A percentile compares a stretch with the other conserved stretches of the same genome.
phyloP scores from a whole-genome alignment of 2,888 invertebrate genomes.

The Drosophila atripex region DNA sequence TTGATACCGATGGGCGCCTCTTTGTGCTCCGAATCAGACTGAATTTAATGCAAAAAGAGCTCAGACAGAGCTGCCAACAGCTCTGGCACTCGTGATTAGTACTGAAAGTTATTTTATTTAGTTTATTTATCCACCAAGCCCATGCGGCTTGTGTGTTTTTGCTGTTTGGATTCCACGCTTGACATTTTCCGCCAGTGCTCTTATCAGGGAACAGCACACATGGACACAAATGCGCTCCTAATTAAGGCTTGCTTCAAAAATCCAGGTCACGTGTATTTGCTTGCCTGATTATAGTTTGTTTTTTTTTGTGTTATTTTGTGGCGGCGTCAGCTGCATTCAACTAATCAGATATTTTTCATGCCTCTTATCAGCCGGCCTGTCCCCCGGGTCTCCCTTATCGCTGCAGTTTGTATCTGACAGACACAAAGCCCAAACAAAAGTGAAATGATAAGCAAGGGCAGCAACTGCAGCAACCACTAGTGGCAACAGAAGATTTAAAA shows the following conservation, averaged over 20 bases:
- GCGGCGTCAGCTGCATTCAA: conserved; percentile 23
- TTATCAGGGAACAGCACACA: conserved; percentile 49
- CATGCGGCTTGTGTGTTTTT: conserved; percentile 3
- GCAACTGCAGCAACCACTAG: conserved; percentile 16
- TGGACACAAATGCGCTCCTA: conserved; percentile 40
- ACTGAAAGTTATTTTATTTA: conserved; percentile 39
- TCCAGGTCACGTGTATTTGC: conserved; percentile 73
- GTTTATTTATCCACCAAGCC: conserved; percentile 42
- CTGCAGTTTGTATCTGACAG: conserved; percentile 32
- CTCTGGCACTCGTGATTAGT: conserved; percentile 41
- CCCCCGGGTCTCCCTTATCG: conserved; percentile 16
- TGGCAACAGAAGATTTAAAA: conserved; percentile 2
- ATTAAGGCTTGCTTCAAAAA: conserved; percentile 50
- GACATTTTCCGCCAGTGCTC: conserved; percentile 52
- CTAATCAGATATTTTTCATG: conserved; percentile 28
- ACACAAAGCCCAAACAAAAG: conserved; percentile 33
- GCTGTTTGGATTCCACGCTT: conserved; percentile 33
- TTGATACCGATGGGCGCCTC: conserved; percentile 37
- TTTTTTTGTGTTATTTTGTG: conserved; percentile 12
- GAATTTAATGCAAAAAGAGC: conserved; percentile 22
- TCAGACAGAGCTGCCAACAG: not conserved
- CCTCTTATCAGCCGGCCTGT: conserved; percentile 5
- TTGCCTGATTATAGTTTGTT: conserved; percentile 51
- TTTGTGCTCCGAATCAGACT: conserved; percentile 23
- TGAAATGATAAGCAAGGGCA: conserved; percentile 52